A percentile compares a stretch with the other conserved stretches of the same genome.
phyloP scores from a whole-genome alignment of 2,797 vertebrate species.

The Megaceryle alcyon region DNA sequence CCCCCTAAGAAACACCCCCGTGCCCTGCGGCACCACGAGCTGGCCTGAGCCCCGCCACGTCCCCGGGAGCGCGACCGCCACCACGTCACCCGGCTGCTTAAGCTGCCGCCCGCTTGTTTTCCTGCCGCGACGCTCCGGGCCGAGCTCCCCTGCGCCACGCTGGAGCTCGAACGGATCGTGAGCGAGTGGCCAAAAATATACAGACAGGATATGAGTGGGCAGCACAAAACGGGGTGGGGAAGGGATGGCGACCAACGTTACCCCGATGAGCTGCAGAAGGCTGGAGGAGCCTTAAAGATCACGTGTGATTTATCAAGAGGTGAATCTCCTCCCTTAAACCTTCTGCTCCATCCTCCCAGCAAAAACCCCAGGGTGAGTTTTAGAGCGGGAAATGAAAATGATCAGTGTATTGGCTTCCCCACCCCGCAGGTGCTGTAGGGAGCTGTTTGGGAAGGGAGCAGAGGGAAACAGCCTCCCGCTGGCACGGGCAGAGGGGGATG shows the following conservation, averaged over 20 bases:
- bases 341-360: background rate
- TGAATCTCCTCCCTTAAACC: background rate
- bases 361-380: background rate
- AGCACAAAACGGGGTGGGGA: constrained; percentile 22
- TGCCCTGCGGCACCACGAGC: background rate
- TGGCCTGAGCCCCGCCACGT: rapidly evolving
- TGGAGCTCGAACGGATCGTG: constrained; percentile 34
- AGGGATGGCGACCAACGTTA: background rate
- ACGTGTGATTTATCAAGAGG: background rate
- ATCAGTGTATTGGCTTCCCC: background rate
- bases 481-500: background rate
- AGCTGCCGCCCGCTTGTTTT: background rate
- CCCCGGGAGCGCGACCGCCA: background rate
- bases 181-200: constrained; percentile 45
- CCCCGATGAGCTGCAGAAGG: background rate
- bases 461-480: background rate
- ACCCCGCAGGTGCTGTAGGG: background rate
- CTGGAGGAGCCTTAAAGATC: background rate
- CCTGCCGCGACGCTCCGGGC: background rate
- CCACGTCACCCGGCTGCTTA: background rate
- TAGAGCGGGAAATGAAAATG: background rate
- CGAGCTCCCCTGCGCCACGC: background rate
- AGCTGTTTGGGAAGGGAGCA: background rate
- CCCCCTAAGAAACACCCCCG: too few relatives aligned
- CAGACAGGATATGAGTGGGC: constrained; percentile 34